Evolutionary conservation across 1,140 invertebrate genomes (phyloP).

Genomic region (Micrasema longulum): DNA sequence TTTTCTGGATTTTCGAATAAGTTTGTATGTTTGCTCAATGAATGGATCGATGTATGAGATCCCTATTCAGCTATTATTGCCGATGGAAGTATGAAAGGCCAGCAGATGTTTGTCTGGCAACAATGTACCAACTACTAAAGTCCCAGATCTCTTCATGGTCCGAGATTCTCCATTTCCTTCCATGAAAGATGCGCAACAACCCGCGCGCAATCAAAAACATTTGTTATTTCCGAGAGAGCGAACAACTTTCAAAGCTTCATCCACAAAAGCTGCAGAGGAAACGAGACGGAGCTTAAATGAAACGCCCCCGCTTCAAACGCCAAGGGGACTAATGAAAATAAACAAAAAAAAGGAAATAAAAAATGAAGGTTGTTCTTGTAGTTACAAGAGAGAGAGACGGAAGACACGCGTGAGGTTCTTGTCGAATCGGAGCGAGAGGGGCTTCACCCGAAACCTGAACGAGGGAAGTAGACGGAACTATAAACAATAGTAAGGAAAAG

Average conservation of each 20-base stretch:
- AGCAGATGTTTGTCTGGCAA: slow-evolving; percentile 11
- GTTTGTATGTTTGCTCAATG: too few relatives aligned
- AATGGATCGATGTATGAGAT: too few relatives aligned
- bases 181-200: slow-evolving; percentile 38
- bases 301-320: slow-evolving; percentile 41
- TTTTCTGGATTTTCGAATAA: too few relatives aligned
- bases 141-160: slow-evolving; percentile 25
- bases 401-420: slow-evolving; percentile 8
- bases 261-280: slow-evolving; percentile 4
- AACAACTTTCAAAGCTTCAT: slow-evolving; percentile 4
- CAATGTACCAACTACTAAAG: slow-evolving; percentile 5
- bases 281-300: slow-evolving; percentile 18
- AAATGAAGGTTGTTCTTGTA: slow-evolving; percentile 46
- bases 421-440: slow-evolving; percentile 13
- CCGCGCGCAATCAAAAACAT: slow-evolving; percentile 41
- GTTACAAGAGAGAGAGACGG: slow-evolving; percentile 30
- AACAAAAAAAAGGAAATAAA: slow-evolving; percentile 39
- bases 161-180: slow-evolving; percentile 36
- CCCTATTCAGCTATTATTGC: neutral
- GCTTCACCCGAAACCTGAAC: neutral
- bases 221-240: slow-evolving; percentile 47
- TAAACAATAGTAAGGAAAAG: slow-evolving; percentile 39
- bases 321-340: slow-evolving; percentile 37
- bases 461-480: slow-evolving; percentile 29
- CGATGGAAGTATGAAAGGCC: neutral